Conservation (phyloP, 2,797 vertebrate species). For the Craterocephalus amniculus region DNA sequence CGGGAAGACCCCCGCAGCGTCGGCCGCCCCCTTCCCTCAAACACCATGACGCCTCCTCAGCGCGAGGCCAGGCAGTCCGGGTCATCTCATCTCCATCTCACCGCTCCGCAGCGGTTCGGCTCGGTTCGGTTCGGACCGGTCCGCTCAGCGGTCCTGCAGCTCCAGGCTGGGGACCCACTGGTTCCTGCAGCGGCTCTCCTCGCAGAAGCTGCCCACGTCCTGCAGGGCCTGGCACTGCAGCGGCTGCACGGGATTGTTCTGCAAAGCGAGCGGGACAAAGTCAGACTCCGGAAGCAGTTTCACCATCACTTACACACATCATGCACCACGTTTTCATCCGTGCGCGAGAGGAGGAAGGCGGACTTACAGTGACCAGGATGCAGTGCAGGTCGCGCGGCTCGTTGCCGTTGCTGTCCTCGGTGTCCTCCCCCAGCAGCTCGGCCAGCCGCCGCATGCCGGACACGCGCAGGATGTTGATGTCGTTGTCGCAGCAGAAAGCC, state of each 20-base stretch:
- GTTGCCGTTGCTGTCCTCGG: conserved; percentile 71
- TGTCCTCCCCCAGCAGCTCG: conserved; percentile 82
- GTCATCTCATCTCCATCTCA: conserved; percentile 49
- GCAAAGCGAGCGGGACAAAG: background rate
- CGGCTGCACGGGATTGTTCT: conserved; percentile 88
- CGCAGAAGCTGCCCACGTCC: conserved; percentile 88
- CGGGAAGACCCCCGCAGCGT: background rate
- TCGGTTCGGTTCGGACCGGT: conserved; percentile 62
- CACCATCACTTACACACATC: no score
- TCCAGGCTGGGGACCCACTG: conserved; percentile 91
- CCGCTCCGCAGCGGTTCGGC: conserved; percentile 24
- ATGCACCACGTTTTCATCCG: background rate
- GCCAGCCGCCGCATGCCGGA: conserved; percentile 87
- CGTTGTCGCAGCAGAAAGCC: conserved; percentile 94
- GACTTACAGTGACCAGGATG: conserved; percentile 91
- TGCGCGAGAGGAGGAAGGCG: background rate
- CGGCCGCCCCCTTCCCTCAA: conserved; percentile 26
- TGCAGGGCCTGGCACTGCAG: conserved; percentile 87
- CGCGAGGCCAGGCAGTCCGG: conserved; percentile 40
- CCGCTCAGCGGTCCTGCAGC: conserved; percentile 88
- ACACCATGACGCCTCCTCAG: conserved; percentile 46
- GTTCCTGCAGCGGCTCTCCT: conserved; percentile 89
- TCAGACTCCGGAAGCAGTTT: conserved; percentile 11
- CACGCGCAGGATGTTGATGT: conserved; percentile 91
- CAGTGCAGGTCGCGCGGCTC: conserved; percentile 94